phyloP scores from a whole-genome alignment of 2,888 invertebrate genomes.

The Lacanobia wlatinum region DNA sequence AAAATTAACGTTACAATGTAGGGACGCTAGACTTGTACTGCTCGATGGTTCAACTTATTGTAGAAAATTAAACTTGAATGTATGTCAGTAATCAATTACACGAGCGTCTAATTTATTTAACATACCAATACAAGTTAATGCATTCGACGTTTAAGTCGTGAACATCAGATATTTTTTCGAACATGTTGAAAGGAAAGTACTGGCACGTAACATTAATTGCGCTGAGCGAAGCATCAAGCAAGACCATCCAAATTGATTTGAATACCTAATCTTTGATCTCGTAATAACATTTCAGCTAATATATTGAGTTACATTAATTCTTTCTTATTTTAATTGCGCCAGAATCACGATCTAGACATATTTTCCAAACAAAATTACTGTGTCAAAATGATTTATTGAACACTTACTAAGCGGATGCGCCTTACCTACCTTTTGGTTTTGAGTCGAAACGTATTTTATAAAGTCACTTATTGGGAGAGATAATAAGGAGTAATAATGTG shows the following conservation, averaged over 20 bases:
- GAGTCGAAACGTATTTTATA: slow-evolving; percentile 47
- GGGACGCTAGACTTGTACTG: slow-evolving; percentile 17
- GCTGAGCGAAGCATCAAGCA: slow-evolving; percentile 78
- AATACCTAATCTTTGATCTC: slow-evolving; percentile 82
- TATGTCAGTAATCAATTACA: slow-evolving; percentile 79
- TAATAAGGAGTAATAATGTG: slow-evolving; percentile 81
- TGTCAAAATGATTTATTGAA: slow-evolving; percentile 80
- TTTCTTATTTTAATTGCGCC: slow-evolving; percentile 78
- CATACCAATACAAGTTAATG: slow-evolving; percentile 82
- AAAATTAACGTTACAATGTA: slow-evolving; percentile 12
- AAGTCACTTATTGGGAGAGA: slow-evolving; percentile 60
- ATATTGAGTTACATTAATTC: slow-evolving; percentile 79
- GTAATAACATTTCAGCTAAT: slow-evolving; percentile 81
- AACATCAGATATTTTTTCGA: slow-evolving; percentile 80
- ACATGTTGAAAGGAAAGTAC: slow-evolving; percentile 78
- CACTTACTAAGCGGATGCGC: slow-evolving; percentile 60
- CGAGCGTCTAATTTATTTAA: slow-evolving; percentile 82
- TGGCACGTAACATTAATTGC: slow-evolving; percentile 85
- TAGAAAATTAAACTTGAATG: slow-evolving; percentile 57
- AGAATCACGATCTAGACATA: slow-evolving; percentile 77
- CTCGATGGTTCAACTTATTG: slow-evolving; percentile 46
- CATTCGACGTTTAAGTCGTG: slow-evolving; percentile 83
- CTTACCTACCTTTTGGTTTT: slow-evolving; percentile 42
- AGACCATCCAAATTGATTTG: slow-evolving; percentile 85
- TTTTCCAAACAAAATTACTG: slow-evolving; percentile 77